Percentiles rank a stretch among this genome's conserved stretches.
Evolutionary conservation across 2,888 invertebrate genomes (phyloP).

Genomic region (Phragmatobia fuliginosa): DNA sequence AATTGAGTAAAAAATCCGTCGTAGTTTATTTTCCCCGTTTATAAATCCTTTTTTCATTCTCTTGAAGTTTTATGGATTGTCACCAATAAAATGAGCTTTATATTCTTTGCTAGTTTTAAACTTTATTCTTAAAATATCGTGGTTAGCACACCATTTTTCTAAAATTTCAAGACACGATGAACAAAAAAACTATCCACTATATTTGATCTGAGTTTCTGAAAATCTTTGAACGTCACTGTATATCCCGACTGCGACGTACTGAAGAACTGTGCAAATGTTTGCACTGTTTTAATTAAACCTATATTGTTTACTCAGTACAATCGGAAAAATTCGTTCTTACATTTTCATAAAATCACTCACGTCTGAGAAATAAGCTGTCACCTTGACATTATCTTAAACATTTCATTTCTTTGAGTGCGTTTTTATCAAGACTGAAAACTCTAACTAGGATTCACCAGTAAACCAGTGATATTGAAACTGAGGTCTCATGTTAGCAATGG

Average conservation of each 20-base stretch:
- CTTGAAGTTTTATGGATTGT: no score
- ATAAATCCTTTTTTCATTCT: no score
- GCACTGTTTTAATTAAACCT: constrained; percentile 69
- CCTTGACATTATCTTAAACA: constrained; percentile 51
- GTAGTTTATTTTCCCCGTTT: no score
- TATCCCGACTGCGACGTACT: constrained; percentile 47
- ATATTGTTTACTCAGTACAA: constrained; percentile 61
- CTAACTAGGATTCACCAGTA: no score
- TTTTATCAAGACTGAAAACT: no score
- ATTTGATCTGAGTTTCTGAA: background rate
- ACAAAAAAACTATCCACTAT: background rate
- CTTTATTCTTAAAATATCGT: no score
- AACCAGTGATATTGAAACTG: no score
- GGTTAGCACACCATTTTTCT: no score
- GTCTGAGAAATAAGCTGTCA: constrained; percentile 49
- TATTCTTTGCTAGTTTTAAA: background rate
- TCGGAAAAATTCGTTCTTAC: constrained; percentile 47
- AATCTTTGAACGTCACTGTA: constrained; percentile 40
- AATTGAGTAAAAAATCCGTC: no score
- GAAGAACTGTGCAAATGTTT: constrained; percentile 68
- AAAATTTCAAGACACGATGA: background rate
- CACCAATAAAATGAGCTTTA: no score
- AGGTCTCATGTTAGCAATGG: no score
- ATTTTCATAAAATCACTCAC: constrained; percentile 41
- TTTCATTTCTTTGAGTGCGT: no score